phyloP scores from a whole-genome alignment of 2,888 invertebrate genomes.

The Ophion slaviceki region DNA sequence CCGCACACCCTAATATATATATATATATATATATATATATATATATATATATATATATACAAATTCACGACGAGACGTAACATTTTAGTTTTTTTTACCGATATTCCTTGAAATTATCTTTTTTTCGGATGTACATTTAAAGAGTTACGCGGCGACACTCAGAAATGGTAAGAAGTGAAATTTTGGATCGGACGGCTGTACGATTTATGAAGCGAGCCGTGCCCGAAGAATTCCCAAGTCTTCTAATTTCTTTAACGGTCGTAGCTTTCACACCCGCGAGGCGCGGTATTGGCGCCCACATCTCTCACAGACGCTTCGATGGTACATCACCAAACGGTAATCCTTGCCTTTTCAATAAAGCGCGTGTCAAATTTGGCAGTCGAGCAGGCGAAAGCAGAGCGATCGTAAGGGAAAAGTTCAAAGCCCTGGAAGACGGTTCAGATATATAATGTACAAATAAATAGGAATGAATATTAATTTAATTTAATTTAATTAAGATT shows the following conservation, averaged over 20 bases:
- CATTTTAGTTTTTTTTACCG: constrained; percentile 7
- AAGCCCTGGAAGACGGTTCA: too few relatives aligned
- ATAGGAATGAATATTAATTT: too few relatives aligned
- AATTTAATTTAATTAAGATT: too few relatives aligned
- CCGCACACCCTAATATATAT: too few relatives aligned
- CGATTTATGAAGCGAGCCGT: constrained; percentile 39
- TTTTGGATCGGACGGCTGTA: constrained; percentile 25
- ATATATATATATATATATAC: not conserved
- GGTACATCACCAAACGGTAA: not conserved
- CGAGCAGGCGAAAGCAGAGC: too few relatives aligned
- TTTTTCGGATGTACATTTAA: constrained; percentile 15
- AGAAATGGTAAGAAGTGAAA: constrained; percentile 45
- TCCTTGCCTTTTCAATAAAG: not conserved
- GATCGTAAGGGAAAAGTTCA: too few relatives aligned
- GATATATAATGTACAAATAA: too few relatives aligned
- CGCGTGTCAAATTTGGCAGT: too few relatives aligned
- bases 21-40: too few relatives aligned
- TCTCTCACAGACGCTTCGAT: not conserved
- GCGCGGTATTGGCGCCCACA: constrained; percentile 48
- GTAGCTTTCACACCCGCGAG: constrained; percentile 73
- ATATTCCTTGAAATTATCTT: not conserved
- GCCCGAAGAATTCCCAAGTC: constrained; percentile 24
- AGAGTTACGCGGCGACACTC: constrained; percentile 12
- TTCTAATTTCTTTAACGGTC: constrained; percentile 55
- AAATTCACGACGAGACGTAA: constrained; percentile 32